Evolutionary conservation across 2,113 vertebrate genomes (phyloP).

Genomic region (Charina bottae): DNA sequence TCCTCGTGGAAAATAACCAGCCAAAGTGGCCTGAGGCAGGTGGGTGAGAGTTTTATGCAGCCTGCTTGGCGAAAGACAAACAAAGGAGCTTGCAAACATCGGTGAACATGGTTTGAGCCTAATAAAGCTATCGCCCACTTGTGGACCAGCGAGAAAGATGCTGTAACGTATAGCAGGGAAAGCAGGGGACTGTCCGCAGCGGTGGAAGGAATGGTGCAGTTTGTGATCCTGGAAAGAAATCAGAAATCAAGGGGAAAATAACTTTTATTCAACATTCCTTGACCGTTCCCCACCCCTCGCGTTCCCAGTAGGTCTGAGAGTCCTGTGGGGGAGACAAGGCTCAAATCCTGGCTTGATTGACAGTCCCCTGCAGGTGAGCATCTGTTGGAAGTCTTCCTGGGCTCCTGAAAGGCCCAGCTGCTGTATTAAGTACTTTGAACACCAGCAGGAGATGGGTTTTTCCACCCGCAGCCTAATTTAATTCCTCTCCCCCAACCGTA

Average conservation of each 20-base stretch:
- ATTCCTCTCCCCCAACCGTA: not conserved
- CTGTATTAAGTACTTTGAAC: constrained; percentile 9
- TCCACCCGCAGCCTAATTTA: constrained; percentile 22
- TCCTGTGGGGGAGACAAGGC: not conserved
- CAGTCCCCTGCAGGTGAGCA: not conserved
- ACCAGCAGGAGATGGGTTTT: constrained; percentile 28
- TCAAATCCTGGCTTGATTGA: not conserved
- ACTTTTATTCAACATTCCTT: not conserved
- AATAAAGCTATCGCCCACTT: not conserved
- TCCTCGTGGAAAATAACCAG: not conserved
- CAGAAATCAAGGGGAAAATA: not conserved
- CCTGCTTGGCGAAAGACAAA: not conserved
- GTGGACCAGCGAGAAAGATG: not conserved
- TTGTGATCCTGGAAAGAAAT: not conserved
- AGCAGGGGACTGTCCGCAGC: not conserved
- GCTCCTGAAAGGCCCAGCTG: not conserved
- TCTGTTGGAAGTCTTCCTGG: not conserved
- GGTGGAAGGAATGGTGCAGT: not conserved
- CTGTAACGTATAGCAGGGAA: not conserved
- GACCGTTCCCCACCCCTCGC: not conserved
- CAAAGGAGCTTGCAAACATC: not conserved
- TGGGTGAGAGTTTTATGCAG: not conserved
- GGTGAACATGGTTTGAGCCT: not conserved
- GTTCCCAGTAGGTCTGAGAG: not conserved
- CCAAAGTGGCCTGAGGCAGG: not conserved